These are phyloP conservation scores for Aethina tumida DNA, from an alignment of 1,140 invertebrate genomes.

Conservation along the genomic window DNA sequence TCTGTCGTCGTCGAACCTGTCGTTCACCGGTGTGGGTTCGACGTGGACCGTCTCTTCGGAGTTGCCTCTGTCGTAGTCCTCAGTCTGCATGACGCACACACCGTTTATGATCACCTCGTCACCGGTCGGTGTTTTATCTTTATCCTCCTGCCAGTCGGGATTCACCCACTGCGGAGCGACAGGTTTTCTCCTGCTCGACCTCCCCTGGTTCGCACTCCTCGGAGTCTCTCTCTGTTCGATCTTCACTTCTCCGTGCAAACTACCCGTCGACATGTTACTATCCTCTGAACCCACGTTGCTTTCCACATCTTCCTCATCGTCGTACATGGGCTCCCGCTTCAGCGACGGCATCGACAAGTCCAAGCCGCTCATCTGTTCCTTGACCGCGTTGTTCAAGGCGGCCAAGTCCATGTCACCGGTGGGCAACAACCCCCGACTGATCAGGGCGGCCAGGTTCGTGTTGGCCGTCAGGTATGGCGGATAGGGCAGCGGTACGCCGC, in stretches of 20 bases:
- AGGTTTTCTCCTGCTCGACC: slow-evolving; percentile 72
- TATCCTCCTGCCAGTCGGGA: slow-evolving; percentile 75
- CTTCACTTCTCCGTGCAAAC: slow-evolving; percentile 36
- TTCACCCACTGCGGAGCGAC: slow-evolving; percentile 96
- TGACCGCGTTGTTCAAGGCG: slow-evolving; percentile 49
- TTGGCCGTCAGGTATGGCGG: slow-evolving; percentile 65
- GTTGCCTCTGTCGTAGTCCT: slow-evolving; percentile 55
- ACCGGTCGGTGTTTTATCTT: slow-evolving; percentile 42
- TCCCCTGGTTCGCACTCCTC: slow-evolving; percentile 37
- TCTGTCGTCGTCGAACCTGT: slow-evolving; percentile 46
- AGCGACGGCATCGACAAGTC: slow-evolving; percentile 70
- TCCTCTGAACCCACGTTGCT: slow-evolving; percentile 72
- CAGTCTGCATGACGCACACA: slow-evolving; percentile 80
- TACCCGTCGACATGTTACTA: slow-evolving; percentile 42
- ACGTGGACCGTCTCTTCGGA: slow-evolving; percentile 59
- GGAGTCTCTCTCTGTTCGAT: slow-evolving; percentile 47
- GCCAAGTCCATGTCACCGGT: slow-evolving; percentile 41
- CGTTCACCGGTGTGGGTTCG: slow-evolving; percentile 57
- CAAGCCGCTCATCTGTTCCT: slow-evolving; percentile 66
- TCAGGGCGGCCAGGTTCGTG: slow-evolving; percentile 59
- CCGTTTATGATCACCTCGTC: slow-evolving; percentile 84
- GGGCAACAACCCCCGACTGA: slow-evolving; percentile 50
- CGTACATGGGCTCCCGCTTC: slow-evolving; percentile 63
- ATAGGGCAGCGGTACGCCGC: slow-evolving; percentile 61
- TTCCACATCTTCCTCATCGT: slow-evolving; percentile 61